phyloP scores from a whole-genome alignment of 2,113 vertebrate species.

The Neomonachus schauinslandi region DNA sequence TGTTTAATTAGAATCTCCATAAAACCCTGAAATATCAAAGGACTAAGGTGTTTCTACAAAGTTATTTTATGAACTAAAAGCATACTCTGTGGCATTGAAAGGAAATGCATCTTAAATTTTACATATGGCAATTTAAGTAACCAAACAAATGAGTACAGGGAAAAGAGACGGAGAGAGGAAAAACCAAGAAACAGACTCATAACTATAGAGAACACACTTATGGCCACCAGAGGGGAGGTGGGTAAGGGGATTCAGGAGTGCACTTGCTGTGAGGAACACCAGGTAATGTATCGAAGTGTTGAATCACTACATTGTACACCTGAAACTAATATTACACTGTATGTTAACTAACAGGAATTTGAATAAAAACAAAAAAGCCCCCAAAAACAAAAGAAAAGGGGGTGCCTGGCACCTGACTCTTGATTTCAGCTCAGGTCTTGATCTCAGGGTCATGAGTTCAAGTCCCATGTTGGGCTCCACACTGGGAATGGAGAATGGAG shows the following conservation, averaged over 20 bases:
- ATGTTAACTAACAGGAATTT: background rate
- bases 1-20: background rate
- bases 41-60: background rate
- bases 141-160: background rate
- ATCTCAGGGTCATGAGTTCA: background rate
- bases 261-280: background rate
- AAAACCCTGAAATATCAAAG: background rate
- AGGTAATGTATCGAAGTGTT: background rate
- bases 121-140: background rate
- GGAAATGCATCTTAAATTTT: background rate
- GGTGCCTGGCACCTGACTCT: background rate
- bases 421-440: background rate
- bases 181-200: background rate
- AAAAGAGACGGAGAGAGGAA: background rate
- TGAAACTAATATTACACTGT: background rate
- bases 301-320: background rate
- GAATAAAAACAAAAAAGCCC: background rate
- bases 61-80: constrained; percentile 28
- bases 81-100: background rate
- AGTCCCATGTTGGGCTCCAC: background rate
- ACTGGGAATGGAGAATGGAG: background rate
- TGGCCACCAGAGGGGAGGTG: background rate
- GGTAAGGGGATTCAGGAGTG: background rate
- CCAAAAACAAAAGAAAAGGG: background rate
- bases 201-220: background rate